These are phyloP conservation scores for Champsocephalus gunnari DNA, from an alignment of 2,797 vertebrate genomes.

Conservation along the genomic window DNA sequence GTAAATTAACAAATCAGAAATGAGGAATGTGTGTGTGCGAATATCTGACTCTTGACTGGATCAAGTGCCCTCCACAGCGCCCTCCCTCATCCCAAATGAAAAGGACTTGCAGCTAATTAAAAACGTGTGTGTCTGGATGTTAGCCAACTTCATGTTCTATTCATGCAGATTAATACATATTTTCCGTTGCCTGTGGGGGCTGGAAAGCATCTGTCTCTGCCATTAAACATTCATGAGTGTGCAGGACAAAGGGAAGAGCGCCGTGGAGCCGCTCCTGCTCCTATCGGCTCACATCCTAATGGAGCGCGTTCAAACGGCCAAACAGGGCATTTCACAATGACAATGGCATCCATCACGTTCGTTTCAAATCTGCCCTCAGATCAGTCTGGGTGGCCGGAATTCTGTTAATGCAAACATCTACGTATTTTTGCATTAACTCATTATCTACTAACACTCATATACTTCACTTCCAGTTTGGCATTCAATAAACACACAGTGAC, in stretches of 20 bases:
- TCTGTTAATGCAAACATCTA: not conserved
- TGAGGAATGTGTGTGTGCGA: not conserved
- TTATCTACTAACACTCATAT: not conserved
- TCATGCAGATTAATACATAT: slow-evolving; percentile 88
- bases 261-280: slow-evolving; percentile 41
- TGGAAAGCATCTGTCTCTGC: slow-evolving; percentile 81
- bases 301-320: slow-evolving; percentile 72
- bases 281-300: slow-evolving; percentile 77
- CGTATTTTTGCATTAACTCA: not conserved
- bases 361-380: slow-evolving; percentile 45
- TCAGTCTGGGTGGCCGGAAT: slow-evolving; percentile 21
- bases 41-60: slow-evolving; percentile 30
- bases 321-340: slow-evolving; percentile 70
- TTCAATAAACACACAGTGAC: not conserved
- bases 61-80: slow-evolving; percentile 48
- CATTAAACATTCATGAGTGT: slow-evolving; percentile 86
- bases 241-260: slow-evolving; percentile 62
- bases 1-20: too few species aligned
- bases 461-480: not conserved
- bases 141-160: slow-evolving; percentile 85
- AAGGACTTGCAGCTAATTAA: slow-evolving; percentile 85
- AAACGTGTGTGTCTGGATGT: slow-evolving; percentile 78
- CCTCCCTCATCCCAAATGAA: slow-evolving; percentile 63
- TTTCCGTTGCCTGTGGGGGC: slow-evolving; percentile 80
- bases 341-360: slow-evolving; percentile 69